Conservation (phyloP, 2,113 vertebrate species). For the Heterotilapia buettikoferi region DNA sequence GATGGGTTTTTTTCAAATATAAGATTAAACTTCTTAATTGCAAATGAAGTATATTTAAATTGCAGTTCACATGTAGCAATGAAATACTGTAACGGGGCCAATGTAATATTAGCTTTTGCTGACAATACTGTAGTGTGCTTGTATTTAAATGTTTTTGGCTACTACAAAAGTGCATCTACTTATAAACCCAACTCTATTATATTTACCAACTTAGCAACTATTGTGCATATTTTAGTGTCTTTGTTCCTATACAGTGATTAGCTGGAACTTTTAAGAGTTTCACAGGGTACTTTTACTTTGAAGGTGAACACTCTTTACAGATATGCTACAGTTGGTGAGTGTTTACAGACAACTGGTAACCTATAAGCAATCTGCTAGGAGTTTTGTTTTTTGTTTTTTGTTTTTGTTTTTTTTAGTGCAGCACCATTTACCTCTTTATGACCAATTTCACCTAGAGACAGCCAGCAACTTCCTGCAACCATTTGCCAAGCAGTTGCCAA, state of each 20-base stretch:
- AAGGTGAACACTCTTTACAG: not conserved
- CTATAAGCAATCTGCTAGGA: not conserved
- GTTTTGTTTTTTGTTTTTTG: not conserved
- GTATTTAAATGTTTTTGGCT: not conserved
- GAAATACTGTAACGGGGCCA: not conserved
- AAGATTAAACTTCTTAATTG: not conserved
- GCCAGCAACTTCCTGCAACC: not conserved
- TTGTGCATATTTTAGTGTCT: not conserved
- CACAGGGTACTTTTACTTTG: not conserved
- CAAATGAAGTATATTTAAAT: not conserved
- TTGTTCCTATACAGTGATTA: not conserved
- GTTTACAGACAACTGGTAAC: not conserved
- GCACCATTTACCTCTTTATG: not conserved
- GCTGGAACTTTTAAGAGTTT: not conserved
- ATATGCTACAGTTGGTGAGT: not conserved
- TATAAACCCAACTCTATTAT: not conserved
- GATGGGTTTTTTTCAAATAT: rapidly evolving
- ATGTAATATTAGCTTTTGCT: not conserved
- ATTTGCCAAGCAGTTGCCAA: not conserved
- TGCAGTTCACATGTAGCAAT: not conserved
- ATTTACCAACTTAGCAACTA: not conserved
- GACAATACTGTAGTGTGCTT: not conserved
- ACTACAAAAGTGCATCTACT: not conserved
- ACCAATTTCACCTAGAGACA: not conserved
- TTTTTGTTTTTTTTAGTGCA: too few species aligned